Evolutionary conservation across 2,113 vertebrate genomes (phyloP).

Genomic region (Zapornia atra): DNA sequence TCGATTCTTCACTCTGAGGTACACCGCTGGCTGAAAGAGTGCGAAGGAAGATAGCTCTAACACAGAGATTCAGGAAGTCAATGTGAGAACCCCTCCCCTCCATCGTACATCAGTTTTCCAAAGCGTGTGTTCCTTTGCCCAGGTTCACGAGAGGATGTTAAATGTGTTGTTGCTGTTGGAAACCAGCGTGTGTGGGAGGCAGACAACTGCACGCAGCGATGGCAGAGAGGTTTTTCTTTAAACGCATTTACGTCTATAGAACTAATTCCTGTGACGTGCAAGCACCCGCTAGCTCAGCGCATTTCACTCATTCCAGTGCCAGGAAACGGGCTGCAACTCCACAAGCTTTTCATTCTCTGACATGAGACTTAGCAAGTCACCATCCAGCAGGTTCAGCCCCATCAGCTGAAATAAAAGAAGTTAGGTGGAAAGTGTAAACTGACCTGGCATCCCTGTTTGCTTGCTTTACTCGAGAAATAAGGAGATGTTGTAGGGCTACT

Average conservation of each 20-base stretch:
- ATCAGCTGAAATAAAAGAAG: background rate
- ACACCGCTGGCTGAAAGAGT: slow-evolving; percentile 74
- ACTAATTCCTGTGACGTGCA: background rate
- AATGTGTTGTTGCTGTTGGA: background rate
- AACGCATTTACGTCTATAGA: background rate
- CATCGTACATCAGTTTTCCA: accelerated
- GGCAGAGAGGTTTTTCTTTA: accelerated
- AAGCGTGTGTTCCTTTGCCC: accelerated
- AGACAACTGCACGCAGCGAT: background rate
- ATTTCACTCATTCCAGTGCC: background rate
- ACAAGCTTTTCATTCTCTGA: background rate
- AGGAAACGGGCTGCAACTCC: background rate
- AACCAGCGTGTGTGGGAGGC: accelerated
- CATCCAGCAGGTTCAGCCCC: background rate
- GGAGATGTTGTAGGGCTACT: background rate
- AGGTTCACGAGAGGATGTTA: background rate
- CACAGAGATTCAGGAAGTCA: accelerated
- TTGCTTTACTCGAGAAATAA: background rate
- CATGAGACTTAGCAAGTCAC: background rate
- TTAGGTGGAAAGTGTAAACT: background rate
- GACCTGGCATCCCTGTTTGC: background rate
- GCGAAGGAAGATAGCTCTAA: background rate
- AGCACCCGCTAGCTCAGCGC: background rate
- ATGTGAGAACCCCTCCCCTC: background rate
- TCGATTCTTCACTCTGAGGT: slow-evolving; percentile 79